Base-by-base conservation (phyloP, 2,113 vertebrate species). In the Andinoacara biseriatus region DNA sequence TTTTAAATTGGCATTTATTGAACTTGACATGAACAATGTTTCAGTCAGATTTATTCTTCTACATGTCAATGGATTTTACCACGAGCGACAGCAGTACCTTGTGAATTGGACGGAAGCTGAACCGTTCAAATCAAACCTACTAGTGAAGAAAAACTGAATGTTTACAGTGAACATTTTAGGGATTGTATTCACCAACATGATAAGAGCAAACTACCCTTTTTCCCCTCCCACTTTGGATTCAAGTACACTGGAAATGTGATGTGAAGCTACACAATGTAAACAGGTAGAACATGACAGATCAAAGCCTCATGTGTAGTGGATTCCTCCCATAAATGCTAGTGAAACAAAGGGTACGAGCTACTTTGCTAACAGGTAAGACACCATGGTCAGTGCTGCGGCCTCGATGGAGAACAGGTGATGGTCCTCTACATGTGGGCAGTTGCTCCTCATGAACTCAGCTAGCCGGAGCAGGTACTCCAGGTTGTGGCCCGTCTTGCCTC, bases 381-480 rank as follows among this genome's bases (percentile, higher is more conserved):
- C 91, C 81, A 96, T 90, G 56, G 95, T 92, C 40, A 97, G 88
- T 3, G 97, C 95, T 0, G 97, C 97, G 0, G 95, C 95, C 93
- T 99, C 98, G 0, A 99, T 97, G 63, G 97, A 95, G 85, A 96
- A 98, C 90, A 99, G 95, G 91, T 99, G 98, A 33, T 96, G 91
- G 38, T 99, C 98, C 9, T 97, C 96, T 4, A 97, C 97, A 5
- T 97, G 96, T 2, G 98, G 98, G 92, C 98, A 99, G 83, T 95
- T 96, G 63, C 87, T 95, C 86, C 97, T 97, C 98, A 99, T 99
- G 90, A 99, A 99, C 93, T 97, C 95, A 0, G 97, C 97, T 91
- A 99, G 94, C 5, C 96, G 96, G 69, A 99, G 94, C 86, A 99
- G 95, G 82, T 99, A 99, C 93, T 99, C 98, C 2, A 99, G 96